Evolutionary conservation across 1,140 invertebrate species (phyloP).

Genomic region (Doryteuthis pealeii): DNA sequence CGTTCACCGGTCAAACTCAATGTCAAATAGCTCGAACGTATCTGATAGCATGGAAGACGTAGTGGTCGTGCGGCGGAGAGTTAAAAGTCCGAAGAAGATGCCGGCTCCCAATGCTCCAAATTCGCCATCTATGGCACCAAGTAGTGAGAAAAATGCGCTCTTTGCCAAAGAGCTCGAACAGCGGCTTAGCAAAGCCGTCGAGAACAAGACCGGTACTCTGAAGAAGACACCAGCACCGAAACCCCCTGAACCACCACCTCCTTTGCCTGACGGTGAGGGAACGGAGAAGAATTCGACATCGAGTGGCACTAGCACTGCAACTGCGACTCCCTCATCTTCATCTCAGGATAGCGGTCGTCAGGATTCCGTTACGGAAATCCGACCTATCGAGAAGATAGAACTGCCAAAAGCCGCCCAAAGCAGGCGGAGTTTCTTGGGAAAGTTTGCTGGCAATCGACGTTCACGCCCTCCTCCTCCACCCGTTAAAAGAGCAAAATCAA

Average conservation of each 20-base stretch:
- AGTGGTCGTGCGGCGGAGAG: slow-evolving; percentile 30
- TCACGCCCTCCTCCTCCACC: slow-evolving; percentile 39
- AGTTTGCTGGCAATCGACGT: slow-evolving; percentile 43
- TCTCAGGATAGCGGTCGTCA: slow-evolving; percentile 9
- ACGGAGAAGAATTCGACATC: slow-evolving; percentile 18
- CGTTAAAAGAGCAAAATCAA: slow-evolving; percentile 50
- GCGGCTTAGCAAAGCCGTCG: slow-evolving; percentile 17
- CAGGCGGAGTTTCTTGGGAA: slow-evolving; percentile 49
- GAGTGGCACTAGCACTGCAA: slow-evolving; percentile 10
- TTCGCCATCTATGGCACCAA: slow-evolving; percentile 12
- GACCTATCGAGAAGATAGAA: slow-evolving; percentile 46
- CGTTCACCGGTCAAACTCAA: background rate
- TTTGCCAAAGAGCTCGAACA: slow-evolving; percentile 47
- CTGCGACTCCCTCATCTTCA: background rate
- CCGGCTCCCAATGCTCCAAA: slow-evolving; percentile 32
- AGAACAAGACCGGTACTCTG: slow-evolving; percentile 10
- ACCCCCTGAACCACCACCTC: slow-evolving; percentile 18
- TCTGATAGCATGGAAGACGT: slow-evolving; percentile 16
- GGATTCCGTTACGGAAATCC: background rate
- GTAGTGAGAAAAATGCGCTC: slow-evolving; percentile 30
- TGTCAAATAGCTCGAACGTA: background rate
- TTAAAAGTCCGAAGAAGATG: slow-evolving; percentile 44
- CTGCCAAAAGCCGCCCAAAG: slow-evolving; percentile 40
- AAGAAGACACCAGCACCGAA: slow-evolving; percentile 18
- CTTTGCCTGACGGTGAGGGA: slow-evolving; percentile 29